phyloP scores from a whole-genome alignment of 2,888 invertebrate species.

The Amiota communis region DNA sequence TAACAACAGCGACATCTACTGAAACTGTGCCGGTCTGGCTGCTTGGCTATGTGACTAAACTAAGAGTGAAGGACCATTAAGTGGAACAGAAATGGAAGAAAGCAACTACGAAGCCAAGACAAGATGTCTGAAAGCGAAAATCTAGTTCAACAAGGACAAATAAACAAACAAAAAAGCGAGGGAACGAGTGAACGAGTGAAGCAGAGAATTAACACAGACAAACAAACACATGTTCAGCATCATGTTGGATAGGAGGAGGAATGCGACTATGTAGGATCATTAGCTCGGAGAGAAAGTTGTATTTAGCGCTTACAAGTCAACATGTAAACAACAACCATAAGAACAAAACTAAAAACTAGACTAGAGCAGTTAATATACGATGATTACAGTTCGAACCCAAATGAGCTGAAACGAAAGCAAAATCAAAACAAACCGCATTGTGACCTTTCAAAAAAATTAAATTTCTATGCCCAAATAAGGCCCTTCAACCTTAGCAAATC shows the following conservation, averaged over 20 bases:
- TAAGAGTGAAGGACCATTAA: not conserved
- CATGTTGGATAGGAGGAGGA: not conserved
- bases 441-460: too few relatives aligned
- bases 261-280: too few relatives aligned
- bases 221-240: not conserved
- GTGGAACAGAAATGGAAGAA: not conserved
- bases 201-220: not conserved
- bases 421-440: too few relatives aligned
- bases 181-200: not conserved
- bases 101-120: too few relatives aligned
- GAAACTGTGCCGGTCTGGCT: not conserved
- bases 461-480: too few relatives aligned
- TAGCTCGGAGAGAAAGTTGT: too few relatives aligned
- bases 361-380: too few relatives aligned
- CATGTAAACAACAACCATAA: not conserved
- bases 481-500: too few relatives aligned
- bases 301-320: not conserved
- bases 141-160: slow-evolving; percentile 20
- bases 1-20: not conserved
- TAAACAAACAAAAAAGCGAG: slow-evolving; percentile 14
- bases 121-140: slow-evolving; percentile 7
- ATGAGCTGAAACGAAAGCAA: too few relatives aligned
- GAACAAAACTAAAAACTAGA: too few relatives aligned
- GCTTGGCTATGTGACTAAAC: too few relatives aligned
- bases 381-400: too few relatives aligned